phyloP scores from a whole-genome alignment of 2,888 invertebrate species.

The Diplazon laetatorius region DNA sequence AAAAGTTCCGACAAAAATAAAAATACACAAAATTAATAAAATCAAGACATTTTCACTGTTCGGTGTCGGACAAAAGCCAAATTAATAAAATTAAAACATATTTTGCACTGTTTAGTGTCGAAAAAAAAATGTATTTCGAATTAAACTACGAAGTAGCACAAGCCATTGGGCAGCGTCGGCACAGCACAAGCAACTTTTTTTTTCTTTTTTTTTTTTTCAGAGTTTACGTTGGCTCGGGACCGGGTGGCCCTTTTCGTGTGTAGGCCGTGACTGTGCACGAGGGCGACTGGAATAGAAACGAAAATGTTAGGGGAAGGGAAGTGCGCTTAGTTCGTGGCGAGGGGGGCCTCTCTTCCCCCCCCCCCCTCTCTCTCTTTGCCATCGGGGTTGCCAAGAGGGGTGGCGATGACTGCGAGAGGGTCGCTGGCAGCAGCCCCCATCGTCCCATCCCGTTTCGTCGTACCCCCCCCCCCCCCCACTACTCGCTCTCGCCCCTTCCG shows the following conservation, averaged over 20 bases:
- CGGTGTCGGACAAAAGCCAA: no score
- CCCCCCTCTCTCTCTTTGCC: conserved; percentile 37
- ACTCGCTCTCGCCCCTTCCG: conserved; percentile 34
- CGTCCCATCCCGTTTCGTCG: conserved; percentile 39
- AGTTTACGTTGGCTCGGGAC: conserved; percentile 49
- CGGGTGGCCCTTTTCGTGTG: conserved; percentile 65
- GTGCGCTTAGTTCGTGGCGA: conserved; percentile 62
- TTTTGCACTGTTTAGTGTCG: no score
- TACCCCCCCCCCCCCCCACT: conserved; percentile 21
- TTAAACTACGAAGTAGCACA: conserved; percentile 4
- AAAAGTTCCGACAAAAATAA: background rate
- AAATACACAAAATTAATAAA: background rate
- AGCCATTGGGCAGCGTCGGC: no score
- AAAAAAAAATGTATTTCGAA: no score
- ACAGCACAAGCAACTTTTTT: conserved; percentile 25
- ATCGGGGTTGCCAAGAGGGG: conserved; percentile 68
- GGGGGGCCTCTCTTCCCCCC: conserved; percentile 59
- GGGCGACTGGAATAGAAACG: conserved; percentile 77
- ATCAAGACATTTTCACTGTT: no score
- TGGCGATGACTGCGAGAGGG: conserved; percentile 71
- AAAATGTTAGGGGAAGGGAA: conserved; percentile 76
- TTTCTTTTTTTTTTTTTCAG: no score
- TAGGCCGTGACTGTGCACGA: conserved; percentile 65
- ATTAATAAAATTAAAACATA: no score
- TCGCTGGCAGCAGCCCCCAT: conserved; percentile 63